phyloP scores from a whole-genome alignment of 1,140 invertebrate species.

The Sesamia nonagrioides region DNA sequence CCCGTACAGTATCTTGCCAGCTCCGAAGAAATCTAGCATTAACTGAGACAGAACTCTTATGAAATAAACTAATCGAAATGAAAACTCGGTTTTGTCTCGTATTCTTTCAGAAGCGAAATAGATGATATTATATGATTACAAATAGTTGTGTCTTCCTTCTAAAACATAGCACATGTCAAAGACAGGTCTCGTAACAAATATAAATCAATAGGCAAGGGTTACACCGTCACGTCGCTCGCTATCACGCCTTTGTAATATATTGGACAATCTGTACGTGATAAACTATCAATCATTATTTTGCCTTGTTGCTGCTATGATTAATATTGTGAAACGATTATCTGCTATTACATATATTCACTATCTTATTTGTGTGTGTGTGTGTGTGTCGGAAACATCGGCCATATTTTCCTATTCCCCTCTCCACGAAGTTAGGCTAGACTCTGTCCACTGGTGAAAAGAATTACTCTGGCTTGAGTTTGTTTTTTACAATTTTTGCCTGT shows the following conservation, averaged over 20 bases:
- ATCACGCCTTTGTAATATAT: slow-evolving; percentile 34
- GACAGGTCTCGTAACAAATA: slow-evolving; percentile 11
- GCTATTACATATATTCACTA: not conserved
- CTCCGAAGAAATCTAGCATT: too few relatives aligned
- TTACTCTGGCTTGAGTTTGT: too few relatives aligned
- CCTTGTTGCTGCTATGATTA: slow-evolving; percentile 27
- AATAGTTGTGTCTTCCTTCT: not conserved
- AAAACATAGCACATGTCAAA: slow-evolving; percentile 26
- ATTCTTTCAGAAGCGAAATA: too few relatives aligned
- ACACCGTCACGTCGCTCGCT: slow-evolving; percentile 20
- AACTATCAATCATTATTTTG: slow-evolving; percentile 32
- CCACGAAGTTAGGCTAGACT: too few relatives aligned
- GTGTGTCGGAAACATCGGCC: too few relatives aligned
- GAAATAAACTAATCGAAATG: too few relatives aligned
- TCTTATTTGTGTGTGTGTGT: not conserved
- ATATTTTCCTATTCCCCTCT: too few relatives aligned
- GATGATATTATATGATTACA: not conserved
- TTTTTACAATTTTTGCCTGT: too few relatives aligned
- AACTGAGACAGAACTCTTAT: too few relatives aligned
- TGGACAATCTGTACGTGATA: slow-evolving; percentile 32
- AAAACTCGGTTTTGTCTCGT: too few relatives aligned
- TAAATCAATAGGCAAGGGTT: slow-evolving; percentile 36
- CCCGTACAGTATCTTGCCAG: too few relatives aligned
- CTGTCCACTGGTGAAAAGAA: too few relatives aligned
- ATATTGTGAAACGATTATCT: not conserved